Base-by-base conservation (phyloP, 2,797 vertebrate genomes). In the Graptemys geographica region DNA sequence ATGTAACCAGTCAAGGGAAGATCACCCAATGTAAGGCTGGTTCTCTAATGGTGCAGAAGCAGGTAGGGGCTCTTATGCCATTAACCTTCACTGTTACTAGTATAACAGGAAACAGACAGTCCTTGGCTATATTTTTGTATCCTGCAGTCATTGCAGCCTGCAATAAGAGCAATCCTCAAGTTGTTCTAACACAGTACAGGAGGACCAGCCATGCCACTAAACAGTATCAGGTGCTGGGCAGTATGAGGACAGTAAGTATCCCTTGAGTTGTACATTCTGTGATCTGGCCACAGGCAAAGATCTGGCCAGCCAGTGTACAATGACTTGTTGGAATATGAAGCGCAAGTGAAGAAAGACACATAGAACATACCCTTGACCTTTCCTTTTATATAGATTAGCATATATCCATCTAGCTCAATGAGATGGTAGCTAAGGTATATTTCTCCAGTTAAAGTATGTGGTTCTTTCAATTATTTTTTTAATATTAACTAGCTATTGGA, bases 381-480 rank as follows among this genome's bases (percentile, higher is more conserved):
- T 27, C 31, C 31, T 89, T 51, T 92, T 53, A 86, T 87, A 74
- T 5, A 92, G 6, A 8, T 65, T 25, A 37, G 33, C 25, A 49
- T 2, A 5, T 89, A 25, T 28, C 81, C 23, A 86, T 78, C 12
- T 62, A 78, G 56, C 51, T 9, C 28, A 72, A 28, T 86, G 62
- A 80, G 1, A 2, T 31, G 23, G 72, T 76, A 94, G 56, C 84
- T 79, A 88, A 51, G n/a, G 28, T 94, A 92, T 91, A 91, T 93
- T 80, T 93, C 82, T 21, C 7, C 86, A 76, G 55, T 31, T 91
- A 51, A 88, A 96, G 94, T 94, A 83, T 87, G 25, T 91, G 80
- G 23, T 93, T 86, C 56, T 92, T 79, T 80, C 85, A 52, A 83
- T 82, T 76, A 9, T 92, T 91, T 88, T 76, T 74, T 37, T 49